These are phyloP conservation scores for Zaprionus kolodkinae DNA, from an alignment of 1,140 invertebrate species.

Conservation along the genomic window DNA sequence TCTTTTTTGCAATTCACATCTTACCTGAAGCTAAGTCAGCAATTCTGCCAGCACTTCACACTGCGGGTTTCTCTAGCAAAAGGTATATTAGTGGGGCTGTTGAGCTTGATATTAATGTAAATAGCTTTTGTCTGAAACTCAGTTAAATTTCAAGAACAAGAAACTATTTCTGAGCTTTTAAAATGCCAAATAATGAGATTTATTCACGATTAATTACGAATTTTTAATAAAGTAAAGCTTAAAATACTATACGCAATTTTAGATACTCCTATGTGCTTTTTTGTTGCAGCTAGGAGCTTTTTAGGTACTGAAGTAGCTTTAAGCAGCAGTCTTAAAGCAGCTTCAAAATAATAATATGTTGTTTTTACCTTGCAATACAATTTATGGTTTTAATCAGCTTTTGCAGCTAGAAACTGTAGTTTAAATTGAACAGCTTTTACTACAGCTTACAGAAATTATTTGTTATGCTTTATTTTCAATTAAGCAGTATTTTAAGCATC, in stretches of 20 bases:
- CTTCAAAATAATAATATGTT: too few relatives aligned
- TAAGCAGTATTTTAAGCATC: too few relatives aligned
- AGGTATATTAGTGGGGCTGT: neutral
- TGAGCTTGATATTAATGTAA: neutral
- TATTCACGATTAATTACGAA: too few relatives aligned
- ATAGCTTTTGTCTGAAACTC: neutral
- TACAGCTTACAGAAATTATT: too few relatives aligned
- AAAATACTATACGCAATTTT: neutral
- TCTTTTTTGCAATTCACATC: conserved; percentile 13
- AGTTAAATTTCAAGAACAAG: neutral
- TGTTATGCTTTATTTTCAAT: too few relatives aligned
- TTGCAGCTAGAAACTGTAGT: too few relatives aligned
- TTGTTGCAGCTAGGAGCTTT: neutral
- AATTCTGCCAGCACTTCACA: conserved; percentile 36
- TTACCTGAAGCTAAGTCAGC: conserved; percentile 51
- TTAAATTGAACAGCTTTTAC: too few relatives aligned
- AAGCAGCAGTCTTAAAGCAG: too few relatives aligned
- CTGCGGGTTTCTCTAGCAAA: neutral
- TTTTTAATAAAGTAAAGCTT: neutral
- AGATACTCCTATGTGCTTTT: neutral
- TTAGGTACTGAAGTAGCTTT: neutral
- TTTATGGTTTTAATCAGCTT: too few relatives aligned
- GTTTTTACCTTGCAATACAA: too few relatives aligned
- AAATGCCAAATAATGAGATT: neutral
- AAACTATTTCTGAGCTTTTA: neutral